Evolutionary conservation across 2,113 vertebrate species (phyloP), one percentile per base, ranked within the genome.

Genomic region (Esox niger): DNA sequence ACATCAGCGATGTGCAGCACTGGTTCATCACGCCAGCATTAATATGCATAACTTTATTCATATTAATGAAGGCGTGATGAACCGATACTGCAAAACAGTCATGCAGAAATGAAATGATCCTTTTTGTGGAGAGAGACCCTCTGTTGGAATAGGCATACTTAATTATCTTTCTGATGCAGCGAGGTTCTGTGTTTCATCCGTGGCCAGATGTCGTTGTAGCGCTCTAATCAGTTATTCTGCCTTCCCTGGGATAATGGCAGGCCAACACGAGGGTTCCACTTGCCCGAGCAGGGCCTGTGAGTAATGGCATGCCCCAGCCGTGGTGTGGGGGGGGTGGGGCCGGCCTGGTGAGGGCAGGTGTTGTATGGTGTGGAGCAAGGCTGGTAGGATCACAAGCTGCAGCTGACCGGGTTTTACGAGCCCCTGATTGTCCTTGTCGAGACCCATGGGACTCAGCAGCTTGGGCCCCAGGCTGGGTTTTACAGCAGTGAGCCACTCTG

Each of bases 351-450:
- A 49, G 49, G 70, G 75, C 78, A 74, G 81, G 73, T 80, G 78
- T 69, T 56, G 47, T 21, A 32, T 63, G 69, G 68, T 58, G 73
- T n/a, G 57, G 29, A 30, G 57, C 11, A 13, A 59, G 29, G 57
- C 27, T 17, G 68, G 77, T 66, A 63, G 62, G 79, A 86, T 84
- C 77, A 84, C 72, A 81, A 58, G 75, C 70, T 79, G 74, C 81
- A 84, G 82, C 79, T 85, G 83, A 73, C 13, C 30, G 61, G 49
- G 59, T 74, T 87, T 89, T 86, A 80, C 32, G 54, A 77, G 68
- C 43, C 71, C 26, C 49, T 67, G 63, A 80, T 60, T 72, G n/a
- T 75, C 76, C 57, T 75, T 33, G 30, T 82, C 80, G 65, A 46
- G 69, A 30, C 64, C 15, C 47, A 8, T 66, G 54, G 6, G 27